A percentile compares a stretch with the other conserved stretches of the same genome.
phyloP scores from a whole-genome alignment of 2,888 invertebrate genomes.

The Cremastinae sp. region DNA sequence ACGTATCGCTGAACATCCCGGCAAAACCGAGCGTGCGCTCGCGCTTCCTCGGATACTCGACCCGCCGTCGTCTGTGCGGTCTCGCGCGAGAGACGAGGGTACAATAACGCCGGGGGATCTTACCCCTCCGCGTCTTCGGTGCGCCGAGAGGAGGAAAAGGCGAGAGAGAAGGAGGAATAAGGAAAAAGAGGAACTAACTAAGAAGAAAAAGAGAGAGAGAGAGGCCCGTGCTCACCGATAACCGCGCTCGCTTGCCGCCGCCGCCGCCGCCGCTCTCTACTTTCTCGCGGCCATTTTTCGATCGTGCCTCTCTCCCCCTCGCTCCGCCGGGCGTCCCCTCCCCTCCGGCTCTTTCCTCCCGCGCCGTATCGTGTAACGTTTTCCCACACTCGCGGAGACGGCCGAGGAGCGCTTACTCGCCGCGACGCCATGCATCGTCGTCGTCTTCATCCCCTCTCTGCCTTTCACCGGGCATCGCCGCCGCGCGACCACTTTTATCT shows the following conservation, averaged over 20 bases:
- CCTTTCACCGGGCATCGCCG: slow-evolving; percentile 25
- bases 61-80: slow-evolving; percentile 49
- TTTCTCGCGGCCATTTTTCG: slow-evolving; percentile 80
- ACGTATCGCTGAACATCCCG: slow-evolving; percentile 50
- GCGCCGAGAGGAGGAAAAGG: slow-evolving; percentile 39
- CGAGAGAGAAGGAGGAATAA: slow-evolving; percentile 18
- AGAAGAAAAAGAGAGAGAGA: slow-evolving; percentile 30
- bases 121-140: slow-evolving; percentile 20
- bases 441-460: slow-evolving; percentile 73
- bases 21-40: slow-evolving; percentile 36
- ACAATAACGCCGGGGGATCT: slow-evolving; percentile 27
- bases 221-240: slow-evolving; percentile 56
- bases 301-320: slow-evolving; percentile 65
- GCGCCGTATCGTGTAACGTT: slow-evolving; percentile 80
- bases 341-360: slow-evolving; percentile 78
- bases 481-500: slow-evolving; percentile 24
- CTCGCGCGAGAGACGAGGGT: slow-evolving; percentile 28
- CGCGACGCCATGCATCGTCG: slow-evolving; percentile 76
- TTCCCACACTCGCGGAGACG: slow-evolving; percentile 49
- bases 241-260: slow-evolving; percentile 60
- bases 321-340: slow-evolving; percentile 81
- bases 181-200: slow-evolving; percentile 21
- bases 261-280: slow-evolving; percentile 76
- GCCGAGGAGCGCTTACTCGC: slow-evolving; percentile 43
- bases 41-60: slow-evolving; percentile 42